Evolutionary conservation across 2,888 invertebrate species (phyloP).

Genomic region (Creontiades dilutus): DNA sequence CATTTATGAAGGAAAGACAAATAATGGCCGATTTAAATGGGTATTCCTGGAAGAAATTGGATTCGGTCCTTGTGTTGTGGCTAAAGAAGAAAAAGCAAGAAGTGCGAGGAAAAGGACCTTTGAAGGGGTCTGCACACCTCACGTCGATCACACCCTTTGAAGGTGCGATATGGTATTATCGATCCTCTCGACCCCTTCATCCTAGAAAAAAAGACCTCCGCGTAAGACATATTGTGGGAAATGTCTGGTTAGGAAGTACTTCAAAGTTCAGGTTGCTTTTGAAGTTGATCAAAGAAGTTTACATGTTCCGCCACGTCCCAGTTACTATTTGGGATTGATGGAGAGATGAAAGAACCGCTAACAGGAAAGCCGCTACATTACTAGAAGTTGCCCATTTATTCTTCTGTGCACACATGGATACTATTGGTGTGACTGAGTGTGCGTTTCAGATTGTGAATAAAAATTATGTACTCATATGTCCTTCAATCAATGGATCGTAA

Average conservation of each 20-base stretch:
- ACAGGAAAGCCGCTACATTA: too few species aligned
- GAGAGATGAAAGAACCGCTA: neutral
- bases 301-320: neutral
- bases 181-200: neutral
- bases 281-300: neutral
- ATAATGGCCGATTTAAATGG: too few species aligned
- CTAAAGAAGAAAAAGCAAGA: neutral
- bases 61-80: neutral
- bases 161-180: slow-evolving; percentile 7
- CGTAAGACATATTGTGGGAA: neutral
- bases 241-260: neutral
- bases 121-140: neutral
- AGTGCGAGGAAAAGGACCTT: too few species aligned
- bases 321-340: neutral
- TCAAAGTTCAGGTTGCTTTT: neutral
- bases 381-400: too few species aligned
- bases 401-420: too few species aligned
- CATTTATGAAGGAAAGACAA: too few species aligned
- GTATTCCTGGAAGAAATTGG: neutral
- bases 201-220: neutral
- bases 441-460: too few species aligned
- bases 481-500: too few species aligned
- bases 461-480: too few species aligned
- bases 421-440: too few species aligned
- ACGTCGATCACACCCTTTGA: neutral